Base-by-base conservation (phyloP, 2,113 vertebrate genomes). In the Crotophaga sulcirostris region DNA sequence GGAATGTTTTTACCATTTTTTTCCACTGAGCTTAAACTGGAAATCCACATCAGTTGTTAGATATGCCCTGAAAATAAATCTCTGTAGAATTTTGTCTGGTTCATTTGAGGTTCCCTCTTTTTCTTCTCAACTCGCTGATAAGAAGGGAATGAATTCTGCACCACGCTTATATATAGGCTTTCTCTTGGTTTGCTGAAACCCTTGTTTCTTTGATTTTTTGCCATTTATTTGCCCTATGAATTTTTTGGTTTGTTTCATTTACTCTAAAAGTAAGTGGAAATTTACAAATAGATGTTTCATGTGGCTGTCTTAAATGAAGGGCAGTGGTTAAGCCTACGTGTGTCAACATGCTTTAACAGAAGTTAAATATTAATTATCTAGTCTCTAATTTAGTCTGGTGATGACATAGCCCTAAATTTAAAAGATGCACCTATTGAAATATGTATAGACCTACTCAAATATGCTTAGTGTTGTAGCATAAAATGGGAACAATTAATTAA, bases 321-420 rank as follows among this genome's bases (percentile, higher is more conserved):
- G n/a, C 63, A 62, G 54, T 85, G 60, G 84, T 89, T 91, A 84
- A 84, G 42, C 45, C 24, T 28, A 54, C 28, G 34, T 3, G 9
- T 54, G 79, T 93, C 67, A 79, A 85, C 58, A 79, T 73, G 67
- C 25, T 94, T 89, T 89, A 94, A 84, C 51, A 92, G 36, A 52
- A 73, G 74, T 91, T 89, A 97, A 96, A 84, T 94, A 95, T 94
- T 94, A 94, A 94, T 94, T 84, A 52, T 44, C 36, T 89, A 67
- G 40, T 45, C 18, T 87, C 77, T 90, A 77, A 76, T 95, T 94
- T 93, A 89, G 51, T 79, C 36, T 80, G 45, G 31, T 87, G 87
- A 81, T 79, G 78, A 79, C 52, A 62, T 56, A 95, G 77, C 4
- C 67, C 45, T 76, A 89, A 82, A 89, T 96, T 76, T 91, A 93